Evolutionary conservation across 2,888 invertebrate species (phyloP).

Genomic region (Coenonympha glycerion): DNA sequence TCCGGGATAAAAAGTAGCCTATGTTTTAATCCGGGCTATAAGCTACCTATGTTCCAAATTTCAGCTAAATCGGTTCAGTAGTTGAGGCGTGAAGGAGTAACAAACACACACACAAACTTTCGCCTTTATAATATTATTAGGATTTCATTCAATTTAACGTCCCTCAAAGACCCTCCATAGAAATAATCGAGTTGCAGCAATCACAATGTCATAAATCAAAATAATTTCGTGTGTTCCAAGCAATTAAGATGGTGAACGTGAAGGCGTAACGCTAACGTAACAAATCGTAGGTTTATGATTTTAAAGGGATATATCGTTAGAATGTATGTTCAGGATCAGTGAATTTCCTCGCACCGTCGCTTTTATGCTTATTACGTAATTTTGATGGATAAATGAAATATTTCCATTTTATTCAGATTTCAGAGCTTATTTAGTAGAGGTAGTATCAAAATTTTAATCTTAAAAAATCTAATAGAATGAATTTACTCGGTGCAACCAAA

Average conservation of each 20-base stretch:
- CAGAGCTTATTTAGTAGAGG: too few relatives aligned
- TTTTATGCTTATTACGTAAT: not conserved
- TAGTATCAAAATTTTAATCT: too few relatives aligned
- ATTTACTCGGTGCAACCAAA: too few relatives aligned
- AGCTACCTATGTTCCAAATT: too few relatives aligned
- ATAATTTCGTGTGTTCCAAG: slow-evolving; percentile 65
- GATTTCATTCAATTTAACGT: slow-evolving; percentile 68
- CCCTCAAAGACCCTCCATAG: slow-evolving; percentile 56
- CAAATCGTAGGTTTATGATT: slow-evolving; percentile 32
- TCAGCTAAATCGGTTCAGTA: too few relatives aligned
- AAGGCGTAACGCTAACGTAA: slow-evolving; percentile 43
- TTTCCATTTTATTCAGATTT: too few relatives aligned
- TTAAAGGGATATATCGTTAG: slow-evolving; percentile 24
- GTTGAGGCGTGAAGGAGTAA: too few relatives aligned
- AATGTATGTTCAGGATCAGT: slow-evolving; percentile 21
- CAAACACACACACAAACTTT: too few relatives aligned
- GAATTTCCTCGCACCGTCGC: not conserved
- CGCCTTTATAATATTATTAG: too few relatives aligned
- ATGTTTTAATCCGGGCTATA: too few relatives aligned
- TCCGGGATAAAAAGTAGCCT: too few relatives aligned
- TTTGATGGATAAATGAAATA: not conserved
- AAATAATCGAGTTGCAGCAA: slow-evolving; percentile 73
- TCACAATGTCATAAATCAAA: slow-evolving; percentile 74
- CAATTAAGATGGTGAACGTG: slow-evolving; percentile 61
- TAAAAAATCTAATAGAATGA: too few relatives aligned